Base-by-base conservation (phyloP, 2,797 vertebrate species). In the Pagetopsis macropterus region DNA sequence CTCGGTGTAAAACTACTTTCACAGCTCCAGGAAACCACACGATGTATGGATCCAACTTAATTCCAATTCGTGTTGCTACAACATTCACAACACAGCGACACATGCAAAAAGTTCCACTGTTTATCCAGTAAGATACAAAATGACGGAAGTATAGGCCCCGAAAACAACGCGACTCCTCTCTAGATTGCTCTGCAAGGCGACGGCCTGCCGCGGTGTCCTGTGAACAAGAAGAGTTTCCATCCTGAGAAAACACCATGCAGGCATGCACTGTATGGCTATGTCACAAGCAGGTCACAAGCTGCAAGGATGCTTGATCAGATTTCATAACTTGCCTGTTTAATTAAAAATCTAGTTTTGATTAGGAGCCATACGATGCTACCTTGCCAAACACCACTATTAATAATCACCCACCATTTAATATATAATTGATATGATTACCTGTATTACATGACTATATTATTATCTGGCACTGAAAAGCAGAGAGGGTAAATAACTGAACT, bases 91-190 rank as follows among this genome's bases (percentile, higher is more conserved):
- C 12, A n/a, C 43, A 17, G 3, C 17, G 3, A 55, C 23, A 37
- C 45, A 46, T 3, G 21, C 40, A 54, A 15, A 48, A 70, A n/a
- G 23, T 19, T 50, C 49, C 50, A 2, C 56, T 13, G 58, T 85
- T 83, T 73, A 70, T 76, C 27, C 50, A 57, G 63, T 9, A 60
- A 75, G 71, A 59, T 54, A 15, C 21, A 72, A 78, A 79, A 88
- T 80, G 83, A 92, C 88, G 92, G 91, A 94, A 93, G 90, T 92
- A 82, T 1, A 90, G 94, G 94, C 92, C 93, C 77, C 46, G 49
- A 78, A 65, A 84, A 81, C 73, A 84, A 77, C 65, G 81, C 81
- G 73, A 79, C 75, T 90, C 82, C 75, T 82, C 72, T 70, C 7
- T 59, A 52, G 81, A 58, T 77, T 82, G 84, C 81, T 81, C 65